Conservation (phyloP, 2,797 vertebrate species). For the Zalophus californianus region DNA sequence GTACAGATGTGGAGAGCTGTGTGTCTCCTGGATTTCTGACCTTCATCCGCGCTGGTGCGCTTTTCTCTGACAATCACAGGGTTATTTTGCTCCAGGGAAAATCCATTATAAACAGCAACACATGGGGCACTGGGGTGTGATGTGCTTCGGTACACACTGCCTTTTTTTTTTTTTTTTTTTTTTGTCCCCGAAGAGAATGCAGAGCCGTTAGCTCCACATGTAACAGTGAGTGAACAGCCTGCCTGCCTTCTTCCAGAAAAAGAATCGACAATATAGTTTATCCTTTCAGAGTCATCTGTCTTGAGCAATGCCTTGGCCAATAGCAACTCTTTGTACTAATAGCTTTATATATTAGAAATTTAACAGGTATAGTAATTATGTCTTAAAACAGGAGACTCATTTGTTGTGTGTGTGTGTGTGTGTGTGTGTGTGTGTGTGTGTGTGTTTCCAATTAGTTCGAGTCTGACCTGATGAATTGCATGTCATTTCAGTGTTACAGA, state of each 20-base stretch:
- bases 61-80: conserved; percentile 73
- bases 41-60: conserved; percentile 73
- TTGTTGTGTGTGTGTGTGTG: not conserved
- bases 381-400: not conserved
- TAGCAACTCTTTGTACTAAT: not conserved
- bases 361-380: not conserved
- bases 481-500: not conserved
- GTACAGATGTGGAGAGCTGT: conserved; percentile 57
- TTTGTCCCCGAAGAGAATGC: conserved; percentile 63
- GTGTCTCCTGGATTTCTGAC: conserved; percentile 70
- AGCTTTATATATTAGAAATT: not conserved
- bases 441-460: not conserved
- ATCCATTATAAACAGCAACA: conserved; percentile 82
- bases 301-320: not conserved
- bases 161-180: conserved; percentile 55
- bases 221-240: not conserved
- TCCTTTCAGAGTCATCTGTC: not conserved
- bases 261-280: not conserved
- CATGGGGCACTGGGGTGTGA: conserved; percentile 77
- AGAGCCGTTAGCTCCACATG: not conserved
- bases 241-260: not conserved
- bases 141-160: conserved; percentile 70
- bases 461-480: not conserved
- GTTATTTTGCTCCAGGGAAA: conserved; percentile 85
- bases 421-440: not conserved